These are phyloP conservation scores for Galerucella calmariensis DNA, from an alignment of 2,888 invertebrate genomes.

Conservation along the genomic window DNA sequence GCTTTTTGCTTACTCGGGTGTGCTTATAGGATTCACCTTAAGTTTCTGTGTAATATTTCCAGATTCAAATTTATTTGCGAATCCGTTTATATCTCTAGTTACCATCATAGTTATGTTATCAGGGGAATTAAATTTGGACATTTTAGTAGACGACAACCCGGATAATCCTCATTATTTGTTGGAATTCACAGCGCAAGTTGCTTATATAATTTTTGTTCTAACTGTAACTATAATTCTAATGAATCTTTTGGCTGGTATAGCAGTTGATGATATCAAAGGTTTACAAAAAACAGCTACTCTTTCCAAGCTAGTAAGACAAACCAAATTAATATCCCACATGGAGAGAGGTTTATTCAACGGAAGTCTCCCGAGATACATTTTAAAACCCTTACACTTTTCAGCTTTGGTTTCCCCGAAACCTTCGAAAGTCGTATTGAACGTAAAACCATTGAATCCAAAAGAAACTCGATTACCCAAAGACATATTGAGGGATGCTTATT, in stretches of 20 bases:
- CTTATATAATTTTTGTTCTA: slow-evolving; percentile 81
- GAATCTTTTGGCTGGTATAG: slow-evolving; percentile 88
- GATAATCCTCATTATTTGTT: slow-evolving; percentile 80
- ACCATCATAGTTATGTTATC: slow-evolving; percentile 91
- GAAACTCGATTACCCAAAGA: slow-evolving; percentile 84
- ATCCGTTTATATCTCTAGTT: slow-evolving; percentile 86
- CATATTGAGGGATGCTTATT: slow-evolving; percentile 82
- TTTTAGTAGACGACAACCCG: slow-evolving; percentile 79
- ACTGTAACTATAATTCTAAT: slow-evolving; percentile 88
- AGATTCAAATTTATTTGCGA: slow-evolving; percentile 82
- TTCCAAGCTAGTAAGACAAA: slow-evolving; percentile 85
- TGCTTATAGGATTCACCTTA: slow-evolving; percentile 86
- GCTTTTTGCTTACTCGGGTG: slow-evolving; percentile 84
- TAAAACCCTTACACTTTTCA: slow-evolving; percentile 80
- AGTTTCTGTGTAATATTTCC: slow-evolving; percentile 91
- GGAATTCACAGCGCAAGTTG: slow-evolving; percentile 84
- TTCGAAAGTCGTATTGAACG: slow-evolving; percentile 82
- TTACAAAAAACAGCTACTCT: slow-evolving; percentile 86
- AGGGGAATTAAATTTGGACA: slow-evolving; percentile 83
- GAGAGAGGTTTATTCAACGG: slow-evolving; percentile 84
- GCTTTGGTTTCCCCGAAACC: slow-evolving; percentile 85
- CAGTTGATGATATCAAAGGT: slow-evolving; percentile 88
- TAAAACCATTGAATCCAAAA: slow-evolving; percentile 84
- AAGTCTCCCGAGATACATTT: slow-evolving; percentile 78
- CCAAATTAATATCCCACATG: slow-evolving; percentile 86